A percentile compares a stretch with the other conserved stretches of the same genome.
These are phyloP conservation scores for Ramazzottius varieornatus DNA, from an alignment of 2,888 invertebrate species.

Conservation along the genomic window DNA sequence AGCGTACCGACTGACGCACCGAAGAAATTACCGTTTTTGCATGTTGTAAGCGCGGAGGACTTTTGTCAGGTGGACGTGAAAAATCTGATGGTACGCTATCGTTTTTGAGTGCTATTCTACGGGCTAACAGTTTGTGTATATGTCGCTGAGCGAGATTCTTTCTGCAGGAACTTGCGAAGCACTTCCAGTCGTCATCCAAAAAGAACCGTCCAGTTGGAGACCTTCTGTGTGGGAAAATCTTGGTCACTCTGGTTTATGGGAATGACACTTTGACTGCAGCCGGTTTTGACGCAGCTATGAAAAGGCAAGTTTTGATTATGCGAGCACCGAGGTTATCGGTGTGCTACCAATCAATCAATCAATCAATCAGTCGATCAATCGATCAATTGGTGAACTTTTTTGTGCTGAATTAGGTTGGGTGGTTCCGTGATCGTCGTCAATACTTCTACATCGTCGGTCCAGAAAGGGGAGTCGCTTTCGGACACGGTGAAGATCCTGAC, in stretches of 20 bases:
- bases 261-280: neutral
- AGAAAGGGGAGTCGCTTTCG: slow-evolving; percentile 85
- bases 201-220: neutral
- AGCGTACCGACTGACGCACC: no score
- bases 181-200: neutral
- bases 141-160: no score
- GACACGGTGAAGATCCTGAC: slow-evolving; percentile 21
- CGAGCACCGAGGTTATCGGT: no score
- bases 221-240: neutral
- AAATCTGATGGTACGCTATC: no score
- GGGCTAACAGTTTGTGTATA: no score
- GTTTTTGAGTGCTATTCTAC: no score
- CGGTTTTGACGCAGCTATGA: neutral
- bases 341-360: no score
- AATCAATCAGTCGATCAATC: neutral
- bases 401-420: slow-evolving; percentile 58
- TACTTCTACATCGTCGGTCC: slow-evolving; percentile 62
- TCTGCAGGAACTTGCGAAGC: no score
- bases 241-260: neutral
- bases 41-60: no score
- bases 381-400: no score
- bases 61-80: no score
- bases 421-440: slow-evolving; percentile 74
- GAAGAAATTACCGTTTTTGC: no score
- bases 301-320: neutral